Evolutionary conservation across 2,113 vertebrate genomes (phyloP).

Genomic region (Bos taurus): ARS-UCD2.0 NC_037348.1:45929001-45929500

Average conservation of each 20-base stretch:
- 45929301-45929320: background rate
- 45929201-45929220: too few relatives aligned
- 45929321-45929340: background rate
- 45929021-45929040: background rate
- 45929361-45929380: background rate
- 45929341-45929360: background rate
- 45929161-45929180: background rate
- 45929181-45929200: background rate
- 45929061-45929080: background rate
- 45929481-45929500: background rate
- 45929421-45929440: background rate
- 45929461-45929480: background rate
- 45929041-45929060: background rate
- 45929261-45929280: constrained; percentile 7
- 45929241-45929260: background rate
- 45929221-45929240: background rate
- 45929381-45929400: background rate
- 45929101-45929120: background rate
- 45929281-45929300: background rate
- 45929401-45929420: background rate
- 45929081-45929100: background rate
- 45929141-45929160: background rate
- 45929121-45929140: background rate
- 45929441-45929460: constrained; percentile 19
- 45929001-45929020: background rate